phyloP scores from a whole-genome alignment of 2,113 vertebrate genomes.

The Hucho hucho region DNA sequence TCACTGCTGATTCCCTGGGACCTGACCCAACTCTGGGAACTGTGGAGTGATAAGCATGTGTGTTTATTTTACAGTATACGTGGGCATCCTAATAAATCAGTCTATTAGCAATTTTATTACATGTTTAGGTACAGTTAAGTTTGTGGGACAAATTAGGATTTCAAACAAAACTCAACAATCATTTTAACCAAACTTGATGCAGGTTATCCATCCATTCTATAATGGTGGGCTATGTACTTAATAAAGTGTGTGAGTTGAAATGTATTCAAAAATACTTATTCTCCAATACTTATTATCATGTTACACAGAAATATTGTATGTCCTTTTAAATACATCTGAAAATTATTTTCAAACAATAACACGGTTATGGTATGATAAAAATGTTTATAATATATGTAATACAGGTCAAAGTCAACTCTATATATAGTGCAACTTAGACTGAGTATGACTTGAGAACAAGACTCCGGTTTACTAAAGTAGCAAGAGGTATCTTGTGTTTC shows the following conservation, averaged over 20 bases:
- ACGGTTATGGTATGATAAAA: background rate
- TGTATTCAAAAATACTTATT: background rate
- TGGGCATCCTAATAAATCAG: background rate
- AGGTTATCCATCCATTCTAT: too few species aligned
- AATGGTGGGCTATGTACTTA: too few species aligned
- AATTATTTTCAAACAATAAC: background rate
- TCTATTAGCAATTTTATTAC: background rate
- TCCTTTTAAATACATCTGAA: background rate
- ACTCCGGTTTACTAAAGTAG: slow-evolving; percentile 22
- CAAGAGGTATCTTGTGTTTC: slow-evolving; percentile 19
- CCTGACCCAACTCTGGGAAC: background rate
- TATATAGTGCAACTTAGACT: slow-evolving; percentile 30
- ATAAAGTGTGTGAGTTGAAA: background rate
- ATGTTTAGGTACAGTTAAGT: too few species aligned
- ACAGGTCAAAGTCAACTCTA: slow-evolving; percentile 22
- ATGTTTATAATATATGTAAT: background rate
- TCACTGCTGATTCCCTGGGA: too few species aligned
- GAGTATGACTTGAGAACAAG: slow-evolving; percentile 28
- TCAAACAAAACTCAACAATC: background rate
- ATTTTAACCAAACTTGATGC: background rate
- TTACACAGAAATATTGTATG: background rate
- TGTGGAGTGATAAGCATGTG: background rate
- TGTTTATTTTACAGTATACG: background rate
- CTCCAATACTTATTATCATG: background rate
- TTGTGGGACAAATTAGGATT: background rate